Evolutionary conservation across 2,113 vertebrate genomes (phyloP).

Genomic region (Halichoeres trimaculatus): DNA sequence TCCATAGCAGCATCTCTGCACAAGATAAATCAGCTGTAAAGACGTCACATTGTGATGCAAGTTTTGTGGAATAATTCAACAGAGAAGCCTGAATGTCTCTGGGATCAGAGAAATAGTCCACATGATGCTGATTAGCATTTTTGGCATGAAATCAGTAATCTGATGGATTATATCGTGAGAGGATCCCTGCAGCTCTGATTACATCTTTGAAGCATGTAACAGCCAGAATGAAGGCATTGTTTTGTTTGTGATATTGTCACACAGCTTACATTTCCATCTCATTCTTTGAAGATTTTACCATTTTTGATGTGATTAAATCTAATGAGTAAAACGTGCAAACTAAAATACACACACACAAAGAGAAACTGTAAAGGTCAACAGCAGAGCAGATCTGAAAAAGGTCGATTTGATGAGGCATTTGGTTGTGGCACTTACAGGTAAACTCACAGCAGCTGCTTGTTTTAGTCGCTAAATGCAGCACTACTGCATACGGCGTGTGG

Average conservation of each 20-base stretch:
- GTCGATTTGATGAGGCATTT: slow-evolving; percentile 22
- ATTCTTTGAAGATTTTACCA: background rate
- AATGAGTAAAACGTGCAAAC: slow-evolving; percentile 1
- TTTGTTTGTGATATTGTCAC: background rate
- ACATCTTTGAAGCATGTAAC: slow-evolving; percentile 5
- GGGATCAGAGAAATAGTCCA: background rate
- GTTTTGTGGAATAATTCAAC: slow-evolving; percentile 2
- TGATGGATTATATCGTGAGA: slow-evolving; percentile 22
- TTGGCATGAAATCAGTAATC: slow-evolving; percentile 25
- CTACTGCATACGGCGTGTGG: slow-evolving; percentile 19
- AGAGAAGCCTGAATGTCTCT: background rate
- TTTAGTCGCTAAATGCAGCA: slow-evolving; percentile 14
- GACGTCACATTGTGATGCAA: background rate
- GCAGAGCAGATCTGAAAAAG: background rate
- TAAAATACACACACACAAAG: background rate
- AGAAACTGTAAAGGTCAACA: slow-evolving; percentile 23
- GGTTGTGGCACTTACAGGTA: slow-evolving; percentile 9
- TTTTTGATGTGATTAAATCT: slow-evolving; percentile 1
- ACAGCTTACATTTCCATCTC: slow-evolving; percentile 9
- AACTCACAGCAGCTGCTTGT: slow-evolving; percentile 4
- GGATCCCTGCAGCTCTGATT: slow-evolving; percentile 8
- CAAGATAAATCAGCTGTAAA: background rate
- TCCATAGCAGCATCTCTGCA: slow-evolving; percentile 3
- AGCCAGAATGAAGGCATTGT: background rate
- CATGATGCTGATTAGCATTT: slow-evolving; percentile 9